Evolutionary conservation across 1,140 invertebrate genomes (phyloP).

Genomic region (Hylaeus anthracinus): DNA sequence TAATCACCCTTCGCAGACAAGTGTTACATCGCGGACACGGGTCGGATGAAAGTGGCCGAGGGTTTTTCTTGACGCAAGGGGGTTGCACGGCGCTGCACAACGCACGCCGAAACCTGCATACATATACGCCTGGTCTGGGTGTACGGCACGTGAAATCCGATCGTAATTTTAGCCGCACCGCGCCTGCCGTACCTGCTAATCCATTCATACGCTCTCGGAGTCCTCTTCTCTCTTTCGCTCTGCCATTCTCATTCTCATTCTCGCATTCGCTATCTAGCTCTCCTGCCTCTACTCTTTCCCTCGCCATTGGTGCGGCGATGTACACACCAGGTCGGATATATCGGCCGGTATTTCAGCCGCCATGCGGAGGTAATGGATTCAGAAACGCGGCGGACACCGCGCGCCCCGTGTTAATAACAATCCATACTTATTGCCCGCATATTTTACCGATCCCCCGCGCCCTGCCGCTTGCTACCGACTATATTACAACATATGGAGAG

Average conservation of each 20-base stretch:
- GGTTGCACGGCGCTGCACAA: conserved; percentile 7
- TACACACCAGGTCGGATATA: conserved; percentile 79
- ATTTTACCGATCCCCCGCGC: conserved; percentile 81
- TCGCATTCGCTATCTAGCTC: conserved; percentile 38
- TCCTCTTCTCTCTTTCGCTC: conserved; percentile 51
- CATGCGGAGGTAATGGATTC: conserved; percentile 82
- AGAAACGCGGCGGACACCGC: conserved; percentile 80
- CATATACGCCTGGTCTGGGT: conserved; percentile 54
- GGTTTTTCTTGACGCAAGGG: conserved; percentile 5
- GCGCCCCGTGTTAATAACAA: conserved; percentile 82
- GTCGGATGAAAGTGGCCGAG: background rate
- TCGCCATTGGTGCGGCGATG: conserved; percentile 69
- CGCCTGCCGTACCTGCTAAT: conserved; percentile 74
- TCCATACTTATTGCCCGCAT: conserved; percentile 82
- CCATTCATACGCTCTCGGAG: conserved; percentile 74
- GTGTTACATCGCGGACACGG: no score
- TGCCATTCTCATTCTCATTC: conserved; percentile 54
- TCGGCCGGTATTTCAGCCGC: conserved; percentile 81
- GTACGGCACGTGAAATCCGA: conserved; percentile 75
- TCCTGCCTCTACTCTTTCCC: conserved; percentile 53
- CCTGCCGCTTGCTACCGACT: conserved; percentile 78
- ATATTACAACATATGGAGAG: conserved; percentile 82
- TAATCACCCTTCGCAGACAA: no score
- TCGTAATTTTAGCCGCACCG: conserved; percentile 76
- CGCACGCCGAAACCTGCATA: conserved; percentile 48